phyloP scores from a whole-genome alignment of 2,113 vertebrate species.

The Paratilapia polleni region DNA sequence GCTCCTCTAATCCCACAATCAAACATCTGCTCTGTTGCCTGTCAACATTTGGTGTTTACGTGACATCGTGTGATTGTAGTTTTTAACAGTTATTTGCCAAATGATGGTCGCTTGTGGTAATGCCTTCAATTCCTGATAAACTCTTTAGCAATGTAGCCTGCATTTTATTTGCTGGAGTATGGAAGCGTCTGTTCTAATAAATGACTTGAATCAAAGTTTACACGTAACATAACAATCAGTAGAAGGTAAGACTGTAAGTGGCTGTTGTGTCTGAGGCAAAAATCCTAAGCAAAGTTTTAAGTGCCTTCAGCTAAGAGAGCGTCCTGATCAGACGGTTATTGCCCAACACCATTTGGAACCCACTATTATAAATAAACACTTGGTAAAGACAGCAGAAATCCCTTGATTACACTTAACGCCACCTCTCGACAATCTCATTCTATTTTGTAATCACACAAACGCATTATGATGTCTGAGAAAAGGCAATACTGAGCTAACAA shows the following conservation, averaged over 20 bases:
- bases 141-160: conserved; percentile 30
- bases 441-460: conserved; percentile 63
- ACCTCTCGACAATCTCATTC: conserved; percentile 76
- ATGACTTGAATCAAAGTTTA: conserved; percentile 65
- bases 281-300: conserved; percentile 64
- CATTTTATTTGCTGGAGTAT: conserved; percentile 31
- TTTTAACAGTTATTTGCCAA: conserved; percentile 64
- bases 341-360: conserved; percentile 8
- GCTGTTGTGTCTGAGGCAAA: conserved; percentile 35
- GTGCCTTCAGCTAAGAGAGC: conserved; percentile 74
- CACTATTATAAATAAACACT: conserved; percentile 15
- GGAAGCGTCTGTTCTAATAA: conserved; percentile 39
- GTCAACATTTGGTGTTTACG: conserved; percentile 37
- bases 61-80: conserved; percentile 48
- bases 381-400: conserved; percentile 16
- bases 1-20: conserved; percentile 14
- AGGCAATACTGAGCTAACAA: background rate
- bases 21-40: conserved; percentile 18
- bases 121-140: conserved; percentile 47
- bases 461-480: conserved; percentile 39
- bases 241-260: conserved; percentile 25
- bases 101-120: conserved; percentile 40
- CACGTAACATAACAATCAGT: conserved; percentile 12
- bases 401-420: conserved; percentile 30
- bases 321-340: conserved; percentile 40